Evolutionary conservation across 2,113 vertebrate species (phyloP).

Genomic region (Myiopsitta monachus): DNA sequence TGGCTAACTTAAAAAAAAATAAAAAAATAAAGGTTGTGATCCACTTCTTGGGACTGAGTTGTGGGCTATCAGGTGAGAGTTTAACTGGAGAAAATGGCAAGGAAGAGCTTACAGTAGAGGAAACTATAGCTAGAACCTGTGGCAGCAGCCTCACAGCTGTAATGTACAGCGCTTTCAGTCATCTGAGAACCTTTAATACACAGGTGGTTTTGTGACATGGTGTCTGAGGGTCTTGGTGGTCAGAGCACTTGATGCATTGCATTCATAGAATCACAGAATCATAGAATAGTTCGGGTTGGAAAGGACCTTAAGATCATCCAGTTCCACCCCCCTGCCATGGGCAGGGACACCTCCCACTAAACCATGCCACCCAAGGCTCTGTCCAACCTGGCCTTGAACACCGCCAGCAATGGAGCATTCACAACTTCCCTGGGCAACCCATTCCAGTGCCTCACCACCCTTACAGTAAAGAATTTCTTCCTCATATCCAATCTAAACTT

Average conservation of each 20-base stretch:
- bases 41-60: background rate
- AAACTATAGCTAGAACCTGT: background rate
- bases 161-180: background rate
- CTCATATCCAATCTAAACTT: too few species aligned
- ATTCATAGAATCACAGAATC: background rate
- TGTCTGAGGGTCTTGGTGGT: background rate
- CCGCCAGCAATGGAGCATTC: too few species aligned
- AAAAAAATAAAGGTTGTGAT: background rate
- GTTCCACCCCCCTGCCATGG: too few species aligned
- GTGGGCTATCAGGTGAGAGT: background rate
- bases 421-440: too few species aligned
- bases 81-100: background rate
- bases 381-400: too few species aligned
- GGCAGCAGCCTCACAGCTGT: background rate
- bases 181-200: background rate
- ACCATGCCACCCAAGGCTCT: too few species aligned
- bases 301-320: too few species aligned
- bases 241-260: background rate
- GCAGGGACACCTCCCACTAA: too few species aligned
- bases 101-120: background rate
- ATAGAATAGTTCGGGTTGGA: too few species aligned
- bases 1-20: background rate
- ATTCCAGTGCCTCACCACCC: too few species aligned
- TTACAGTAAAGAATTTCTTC: too few species aligned
- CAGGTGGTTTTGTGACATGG: background rate